These are phyloP conservation scores for Drosophila ironensis DNA, from an alignment of 1,140 invertebrate genomes.

Conservation along the genomic window DNA sequence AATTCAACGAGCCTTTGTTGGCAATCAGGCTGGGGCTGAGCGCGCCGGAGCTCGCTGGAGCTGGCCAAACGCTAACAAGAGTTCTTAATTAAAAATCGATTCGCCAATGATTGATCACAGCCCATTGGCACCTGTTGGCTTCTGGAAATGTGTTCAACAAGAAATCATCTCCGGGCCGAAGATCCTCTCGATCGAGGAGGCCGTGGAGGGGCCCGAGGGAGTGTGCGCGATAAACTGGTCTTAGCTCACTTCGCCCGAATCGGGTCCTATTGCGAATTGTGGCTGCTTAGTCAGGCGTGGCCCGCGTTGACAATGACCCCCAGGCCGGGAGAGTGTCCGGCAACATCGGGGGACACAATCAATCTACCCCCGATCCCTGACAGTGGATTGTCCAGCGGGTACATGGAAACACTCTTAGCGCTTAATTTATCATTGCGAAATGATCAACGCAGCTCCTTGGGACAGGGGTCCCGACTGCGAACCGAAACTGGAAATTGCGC, in stretches of 20 bases:
- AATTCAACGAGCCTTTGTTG: conserved; percentile 73
- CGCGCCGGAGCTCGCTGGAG: conserved; percentile 1
- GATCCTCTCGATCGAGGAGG: conserved; percentile 16
- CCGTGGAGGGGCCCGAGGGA: too few relatives aligned
- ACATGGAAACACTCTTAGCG: conserved; percentile 81
- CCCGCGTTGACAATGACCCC: conserved; percentile 69
- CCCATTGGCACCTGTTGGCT: conserved; percentile 82
- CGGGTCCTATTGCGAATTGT: conserved; percentile 71
- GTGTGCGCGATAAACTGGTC: conserved; percentile 70
- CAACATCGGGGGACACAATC: conserved; percentile 57
- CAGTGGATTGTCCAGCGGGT: conserved; percentile 77
- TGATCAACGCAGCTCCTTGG: conserved; percentile 60
- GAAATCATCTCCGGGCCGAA: conserved; percentile 63
- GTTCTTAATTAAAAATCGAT: conserved; percentile 82
- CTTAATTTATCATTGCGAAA: conserved; percentile 81
- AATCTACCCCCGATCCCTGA: conserved; percentile 68
- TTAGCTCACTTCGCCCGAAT: conserved; percentile 49
- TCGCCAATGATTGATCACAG: conserved; percentile 79
- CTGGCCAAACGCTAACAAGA: conserved; percentile 79
- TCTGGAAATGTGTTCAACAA: conserved; percentile 82
- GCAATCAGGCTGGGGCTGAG: conserved; percentile 42
- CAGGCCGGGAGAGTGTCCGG: background rate
- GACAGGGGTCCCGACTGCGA: background rate
- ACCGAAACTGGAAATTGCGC: conserved; percentile 50
- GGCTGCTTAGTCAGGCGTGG: conserved; percentile 54